Evolutionary conservation across 1,140 invertebrate species (phyloP), one percentile per base, ranked within the genome.

Genomic region (Ganaspis sp.): DNA sequence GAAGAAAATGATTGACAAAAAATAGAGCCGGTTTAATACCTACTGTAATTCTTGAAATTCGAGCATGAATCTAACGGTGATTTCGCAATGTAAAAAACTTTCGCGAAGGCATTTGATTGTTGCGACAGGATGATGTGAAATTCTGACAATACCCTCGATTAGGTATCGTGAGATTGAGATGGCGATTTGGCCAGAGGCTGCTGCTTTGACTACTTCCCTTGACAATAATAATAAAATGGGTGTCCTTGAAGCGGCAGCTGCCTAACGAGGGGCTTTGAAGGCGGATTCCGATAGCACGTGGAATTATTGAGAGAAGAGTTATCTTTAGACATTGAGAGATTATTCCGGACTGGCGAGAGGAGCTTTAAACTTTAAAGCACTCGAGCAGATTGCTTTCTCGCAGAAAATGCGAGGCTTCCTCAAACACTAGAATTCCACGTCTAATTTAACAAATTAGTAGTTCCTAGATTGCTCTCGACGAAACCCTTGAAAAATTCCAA

Each of bases 91-190:
- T 26, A 15, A 4, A 23, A 64, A 26, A 64, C 58, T 64, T 64
- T 64, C 58, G 58, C 58, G 23, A 6, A 64, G 23, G 26, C 23
- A 26, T 58, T 58, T 34, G 4, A 64, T 64, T 64, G 23, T 64
- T 64, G 15, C 58, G 26, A 64, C 26, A 64, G 5, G 23, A 64
- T 64, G 58, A 64, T 64, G 58, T 34, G 26, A 64, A 64, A 34
- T 64, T 64, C 58, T 58, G 21, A 8, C 58, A 64, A 29, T 64
- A 64, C 26, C 15, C 58, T 29, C 58, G 58, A 64, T 64, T 64
- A 64, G 45, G n/a, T 49, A 15, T 17, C 23, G 58, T 64, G 26
- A 64, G 23, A 29, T n/a, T n/a, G 58, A 26, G 29, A 26, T 29
- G 12, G 12, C 29, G 11, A 29, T 64, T 64, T 23, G 21, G 5